Evolutionary conservation across 1,140 invertebrate species (phyloP).

Genomic region (Drosophila nebulosa): DNA sequence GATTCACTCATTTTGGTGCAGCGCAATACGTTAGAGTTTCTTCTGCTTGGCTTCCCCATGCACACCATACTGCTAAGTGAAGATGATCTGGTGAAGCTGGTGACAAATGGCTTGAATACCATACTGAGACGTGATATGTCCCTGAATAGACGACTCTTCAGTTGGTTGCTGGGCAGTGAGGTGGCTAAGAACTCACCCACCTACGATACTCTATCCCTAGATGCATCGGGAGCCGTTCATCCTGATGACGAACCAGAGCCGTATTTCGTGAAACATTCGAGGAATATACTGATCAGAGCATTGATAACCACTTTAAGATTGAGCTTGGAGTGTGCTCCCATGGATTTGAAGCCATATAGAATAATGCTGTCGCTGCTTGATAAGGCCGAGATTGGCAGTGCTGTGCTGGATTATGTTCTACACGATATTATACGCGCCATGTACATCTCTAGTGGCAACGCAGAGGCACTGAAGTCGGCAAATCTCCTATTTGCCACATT

Average conservation of each 20-base stretch:
- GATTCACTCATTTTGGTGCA: conserved; percentile 93
- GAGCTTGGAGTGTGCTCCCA: conserved; percentile 83
- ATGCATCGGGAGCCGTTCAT: conserved; percentile 20
- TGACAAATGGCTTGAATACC: conserved; percentile 91
- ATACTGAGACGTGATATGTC: conserved; percentile 95
- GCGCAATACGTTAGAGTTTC: conserved; percentile 91
- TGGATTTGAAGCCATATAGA: conserved; percentile 91
- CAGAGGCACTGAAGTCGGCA: conserved; percentile 89
- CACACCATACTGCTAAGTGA: conserved; percentile 89
- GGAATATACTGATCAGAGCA: conserved; percentile 85
- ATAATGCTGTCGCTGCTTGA: conserved; percentile 93
- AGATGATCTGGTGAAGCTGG: conserved; percentile 88
- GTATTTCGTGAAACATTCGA: conserved; percentile 90
- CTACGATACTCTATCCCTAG: conserved; percentile 62
- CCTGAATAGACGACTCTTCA: conserved; percentile 91
- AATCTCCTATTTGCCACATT: conserved; percentile 93
- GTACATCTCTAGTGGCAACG: conserved; percentile 74
- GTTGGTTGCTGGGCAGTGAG: conserved; percentile 91
- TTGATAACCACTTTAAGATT: conserved; percentile 85
- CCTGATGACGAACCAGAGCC: conserved; percentile 79
- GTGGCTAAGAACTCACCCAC: conserved; percentile 84
- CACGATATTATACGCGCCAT: conserved; percentile 90
- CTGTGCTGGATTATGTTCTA: conserved; percentile 92
- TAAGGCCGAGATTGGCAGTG: conserved; percentile 92
- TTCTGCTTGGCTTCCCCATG: conserved; percentile 92